Evolutionary conservation across 1,140 invertebrate species (phyloP).

Genomic region (Pseudomyrmex sp.): DNA sequence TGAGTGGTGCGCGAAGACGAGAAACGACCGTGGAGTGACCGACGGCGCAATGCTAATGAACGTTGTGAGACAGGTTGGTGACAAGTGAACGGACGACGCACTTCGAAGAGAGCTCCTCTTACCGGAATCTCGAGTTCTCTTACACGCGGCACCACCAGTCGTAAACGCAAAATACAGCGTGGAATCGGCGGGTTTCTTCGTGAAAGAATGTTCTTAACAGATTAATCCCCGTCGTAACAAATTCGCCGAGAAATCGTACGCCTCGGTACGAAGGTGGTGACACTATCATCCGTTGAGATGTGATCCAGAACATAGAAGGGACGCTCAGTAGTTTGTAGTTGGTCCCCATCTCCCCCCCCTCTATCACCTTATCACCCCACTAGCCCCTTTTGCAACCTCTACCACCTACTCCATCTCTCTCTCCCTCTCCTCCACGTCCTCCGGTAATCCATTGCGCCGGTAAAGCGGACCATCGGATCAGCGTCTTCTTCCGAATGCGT

Average conservation of each 20-base stretch:
- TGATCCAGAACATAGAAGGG: constrained; percentile 79
- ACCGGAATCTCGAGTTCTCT: neutral
- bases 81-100: constrained; percentile 15
- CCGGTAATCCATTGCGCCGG: constrained; percentile 28
- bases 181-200: neutral
- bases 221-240: neutral
- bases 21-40: neutral
- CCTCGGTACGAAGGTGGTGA: constrained; percentile 76
- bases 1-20: neutral
- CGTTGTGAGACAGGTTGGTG: constrained; percentile 29
- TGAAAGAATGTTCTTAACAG: constrained; percentile 15
- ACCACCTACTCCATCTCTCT: constrained; percentile 56
- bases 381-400: constrained; percentile 55
- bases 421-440: constrained; percentile 21
- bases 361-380: constrained; percentile 52
- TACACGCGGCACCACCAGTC: neutral
- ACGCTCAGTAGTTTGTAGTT: constrained; percentile 84
- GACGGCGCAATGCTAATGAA: constrained; percentile 21
- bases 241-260: constrained; percentile 35
- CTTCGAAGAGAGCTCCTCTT: neutral
- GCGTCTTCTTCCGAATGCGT: constrained; percentile 53
- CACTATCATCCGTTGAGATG: constrained; percentile 81
- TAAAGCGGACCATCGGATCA: constrained; percentile 44
- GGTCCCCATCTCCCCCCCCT: constrained; percentile 67
- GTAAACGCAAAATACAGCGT: neutral